Evolutionary conservation across 2,113 vertebrate genomes (phyloP).

Genomic region (Pteropus alecto): DNA sequence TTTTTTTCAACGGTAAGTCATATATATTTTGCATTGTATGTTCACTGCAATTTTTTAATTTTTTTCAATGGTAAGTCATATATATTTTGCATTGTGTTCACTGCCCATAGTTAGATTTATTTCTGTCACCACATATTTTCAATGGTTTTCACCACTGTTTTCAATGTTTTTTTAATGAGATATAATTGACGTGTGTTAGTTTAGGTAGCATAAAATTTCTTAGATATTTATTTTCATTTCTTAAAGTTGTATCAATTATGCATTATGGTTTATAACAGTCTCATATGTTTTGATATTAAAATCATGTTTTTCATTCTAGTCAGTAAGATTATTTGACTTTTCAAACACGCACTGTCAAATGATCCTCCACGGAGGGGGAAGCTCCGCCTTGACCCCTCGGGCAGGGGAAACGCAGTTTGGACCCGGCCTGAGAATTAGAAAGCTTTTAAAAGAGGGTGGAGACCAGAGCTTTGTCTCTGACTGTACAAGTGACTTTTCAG

Average conservation of each 20-base stretch:
- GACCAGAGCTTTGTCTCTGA: background rate
- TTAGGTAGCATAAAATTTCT: background rate
- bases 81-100: too few relatives aligned
- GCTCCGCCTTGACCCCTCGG: background rate
- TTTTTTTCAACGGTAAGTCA: too few relatives aligned
- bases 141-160: too few relatives aligned
- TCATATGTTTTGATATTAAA: background rate
- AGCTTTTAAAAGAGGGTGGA: background rate
- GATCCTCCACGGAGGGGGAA: background rate
- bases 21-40: too few relatives aligned
- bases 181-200: background rate
- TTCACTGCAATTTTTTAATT: background rate
- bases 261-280: background rate
- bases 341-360: background rate
- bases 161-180: background rate
- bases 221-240: background rate
- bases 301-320: background rate
- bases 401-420: background rate
- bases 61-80: too few relatives aligned
- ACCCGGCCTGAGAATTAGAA: background rate
- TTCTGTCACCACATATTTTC: too few relatives aligned
- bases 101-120: too few relatives aligned
- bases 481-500: fast-evolving
- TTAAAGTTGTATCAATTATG: background rate
- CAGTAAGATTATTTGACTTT: background rate